Percentiles rank a stretch among this genome's conserved stretches.
Evolutionary conservation across 23 tunicate species (phyloP).

Genomic region (Diplosoma virens): DNA sequence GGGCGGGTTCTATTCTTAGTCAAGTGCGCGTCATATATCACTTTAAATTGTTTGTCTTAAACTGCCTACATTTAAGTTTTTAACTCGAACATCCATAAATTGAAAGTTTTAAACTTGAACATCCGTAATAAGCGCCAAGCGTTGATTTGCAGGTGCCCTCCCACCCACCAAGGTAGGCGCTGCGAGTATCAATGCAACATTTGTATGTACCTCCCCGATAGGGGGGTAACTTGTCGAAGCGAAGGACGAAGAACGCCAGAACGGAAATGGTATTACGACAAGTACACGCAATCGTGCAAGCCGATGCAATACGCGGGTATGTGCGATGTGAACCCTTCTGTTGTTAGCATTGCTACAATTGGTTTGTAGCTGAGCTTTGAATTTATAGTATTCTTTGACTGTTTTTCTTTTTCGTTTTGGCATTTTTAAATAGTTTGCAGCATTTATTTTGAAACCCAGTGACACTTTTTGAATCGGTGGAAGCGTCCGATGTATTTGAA

Average conservation of each 20-base stretch:
- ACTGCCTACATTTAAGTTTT: no score
- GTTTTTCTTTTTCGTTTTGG: no score
- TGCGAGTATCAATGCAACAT: slow-evolving; percentile 61
- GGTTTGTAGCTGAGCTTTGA: background rate
- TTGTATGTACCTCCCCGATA: slow-evolving; percentile 41
- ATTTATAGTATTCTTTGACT: background rate
- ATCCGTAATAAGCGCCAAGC: no score
- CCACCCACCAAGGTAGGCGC: slow-evolving; percentile 43
- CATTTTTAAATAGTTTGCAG: no score
- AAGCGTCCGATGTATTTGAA: no score
- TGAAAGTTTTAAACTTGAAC: no score
- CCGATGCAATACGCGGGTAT: slow-evolving; percentile 52
- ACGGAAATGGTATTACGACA: slow-evolving; percentile 62
- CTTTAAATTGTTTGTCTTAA: no score
- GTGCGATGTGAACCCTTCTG: background rate
- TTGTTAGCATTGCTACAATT: background rate
- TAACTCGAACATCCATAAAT: no score
- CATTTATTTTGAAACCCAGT: no score
- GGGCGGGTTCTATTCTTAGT: no score
- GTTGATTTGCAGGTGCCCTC: slow-evolving; percentile 63
- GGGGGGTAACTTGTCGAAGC: slow-evolving; percentile 34
- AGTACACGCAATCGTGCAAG: slow-evolving; percentile 64
- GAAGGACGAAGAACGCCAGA: background rate
- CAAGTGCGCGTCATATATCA: no score
- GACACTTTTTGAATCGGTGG: no score